These are phyloP conservation scores for Rhinoderma darwinii DNA, from an alignment of 2,113 vertebrate genomes.

Conservation along the genomic window DNA sequence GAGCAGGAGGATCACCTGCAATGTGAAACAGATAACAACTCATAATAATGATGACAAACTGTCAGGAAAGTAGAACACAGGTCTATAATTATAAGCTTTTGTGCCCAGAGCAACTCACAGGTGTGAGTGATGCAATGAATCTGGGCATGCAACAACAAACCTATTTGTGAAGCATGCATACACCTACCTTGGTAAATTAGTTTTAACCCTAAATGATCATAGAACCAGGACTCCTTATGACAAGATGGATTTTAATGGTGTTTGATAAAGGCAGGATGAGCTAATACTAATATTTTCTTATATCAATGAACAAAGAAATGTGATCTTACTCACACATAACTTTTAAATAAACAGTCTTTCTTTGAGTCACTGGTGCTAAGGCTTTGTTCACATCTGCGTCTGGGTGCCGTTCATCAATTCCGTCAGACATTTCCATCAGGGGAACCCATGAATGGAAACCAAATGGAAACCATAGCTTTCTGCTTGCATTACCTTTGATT, in stretches of 20 bases:
- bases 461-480: too few species aligned
- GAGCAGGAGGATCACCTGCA: slow-evolving; percentile 52
- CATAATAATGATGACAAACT: slow-evolving; percentile 72
- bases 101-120: slow-evolving; percentile 74
- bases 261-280: not conserved
- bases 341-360: too few species aligned
- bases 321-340: too few species aligned
- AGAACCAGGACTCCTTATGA: not conserved
- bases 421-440: too few species aligned
- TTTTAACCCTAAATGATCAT: not conserved
- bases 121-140: slow-evolving; percentile 68
- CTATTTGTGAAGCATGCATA: slow-evolving; percentile 34
- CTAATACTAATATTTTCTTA: too few species aligned
- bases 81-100: slow-evolving; percentile 69
- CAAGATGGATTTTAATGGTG: not conserved
- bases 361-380: too few species aligned
- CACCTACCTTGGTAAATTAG: not conserved
- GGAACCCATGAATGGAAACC: too few species aligned
- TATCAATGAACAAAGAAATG: too few species aligned
- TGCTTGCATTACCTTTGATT: too few species aligned
- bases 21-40: slow-evolving; percentile 60
- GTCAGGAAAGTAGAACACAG: slow-evolving; percentile 68
- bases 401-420: too few species aligned
- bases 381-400: too few species aligned
- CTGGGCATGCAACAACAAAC: slow-evolving; percentile 72